Evolutionary conservation across 1,140 invertebrate species (phyloP).

Genomic region (Scaptomyza montana): DNA sequence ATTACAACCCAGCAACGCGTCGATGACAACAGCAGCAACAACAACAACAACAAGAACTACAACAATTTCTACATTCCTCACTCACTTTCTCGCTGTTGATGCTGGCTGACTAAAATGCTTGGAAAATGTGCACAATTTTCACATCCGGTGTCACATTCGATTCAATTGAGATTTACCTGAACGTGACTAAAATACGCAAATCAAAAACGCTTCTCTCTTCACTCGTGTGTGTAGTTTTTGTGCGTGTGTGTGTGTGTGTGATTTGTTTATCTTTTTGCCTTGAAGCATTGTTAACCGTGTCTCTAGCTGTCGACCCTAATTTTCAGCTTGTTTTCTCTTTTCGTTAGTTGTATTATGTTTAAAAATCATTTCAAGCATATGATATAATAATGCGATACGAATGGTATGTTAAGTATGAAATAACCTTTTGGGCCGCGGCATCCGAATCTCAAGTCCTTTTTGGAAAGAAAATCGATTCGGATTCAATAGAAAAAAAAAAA

Average conservation of each 20-base stretch:
- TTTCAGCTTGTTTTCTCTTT: constrained; percentile 36
- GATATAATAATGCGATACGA: constrained; percentile 46
- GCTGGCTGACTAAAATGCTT: constrained; percentile 64
- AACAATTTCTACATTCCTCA: constrained; percentile 25
- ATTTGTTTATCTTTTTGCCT: constrained; percentile 32
- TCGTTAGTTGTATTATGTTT: constrained; percentile 52
- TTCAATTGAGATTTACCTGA: constrained; percentile 83
- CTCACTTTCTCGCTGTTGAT: constrained; percentile 24
- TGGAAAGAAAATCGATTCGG: too few relatives aligned
- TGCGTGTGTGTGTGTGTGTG: constrained; percentile 37
- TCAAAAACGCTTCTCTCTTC: constrained; percentile 67
- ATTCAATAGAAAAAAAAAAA: too few relatives aligned
- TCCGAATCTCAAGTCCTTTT: too few relatives aligned
- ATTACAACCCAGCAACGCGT: constrained; percentile 44
- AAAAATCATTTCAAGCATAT: constrained; percentile 62
- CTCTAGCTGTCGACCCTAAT: constrained; percentile 46
- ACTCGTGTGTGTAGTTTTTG: constrained; percentile 13
- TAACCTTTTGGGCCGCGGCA: too few relatives aligned
- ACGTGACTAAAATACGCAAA: constrained; percentile 83
- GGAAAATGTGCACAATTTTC: constrained; percentile 83
- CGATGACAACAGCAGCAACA: constrained; percentile 45
- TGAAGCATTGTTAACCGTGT: constrained; percentile 62
- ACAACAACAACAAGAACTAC: constrained; percentile 10
- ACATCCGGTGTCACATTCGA: constrained; percentile 83
- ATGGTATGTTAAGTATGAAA: not conserved